phyloP scores from a whole-genome alignment of 1,140 invertebrate genomes.

The Aphidius gifuensis region DNA sequence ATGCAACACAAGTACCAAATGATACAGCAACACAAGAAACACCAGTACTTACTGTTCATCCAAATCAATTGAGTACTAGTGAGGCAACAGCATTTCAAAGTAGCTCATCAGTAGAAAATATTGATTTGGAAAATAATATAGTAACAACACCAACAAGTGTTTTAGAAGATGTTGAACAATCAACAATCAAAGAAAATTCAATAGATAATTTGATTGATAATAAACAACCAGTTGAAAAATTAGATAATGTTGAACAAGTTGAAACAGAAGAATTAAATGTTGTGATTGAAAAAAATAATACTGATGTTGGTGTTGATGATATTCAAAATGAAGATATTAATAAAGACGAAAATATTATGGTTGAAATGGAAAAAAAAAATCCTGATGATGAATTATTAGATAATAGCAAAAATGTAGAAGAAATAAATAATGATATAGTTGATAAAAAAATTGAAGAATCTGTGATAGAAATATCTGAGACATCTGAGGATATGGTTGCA shows the following conservation, averaged over 20 bases:
- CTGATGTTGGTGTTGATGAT: not conserved
- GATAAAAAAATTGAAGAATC: not conserved
- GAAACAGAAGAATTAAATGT: not conserved
- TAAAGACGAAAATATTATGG: too few species aligned
- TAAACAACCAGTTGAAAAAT: not conserved
- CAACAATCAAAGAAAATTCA: not conserved
- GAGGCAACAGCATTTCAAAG: conserved; percentile 18
- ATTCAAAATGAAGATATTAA: too few species aligned
- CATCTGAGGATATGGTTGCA: not conserved
- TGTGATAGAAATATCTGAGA: conserved; percentile 8
- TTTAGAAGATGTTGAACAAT: not conserved
- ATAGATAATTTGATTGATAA: not conserved
- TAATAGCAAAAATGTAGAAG: not conserved
- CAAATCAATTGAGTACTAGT: conserved; percentile 20
- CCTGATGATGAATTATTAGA: too few species aligned
- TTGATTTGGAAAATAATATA: not conserved
- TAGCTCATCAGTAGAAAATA: not conserved
- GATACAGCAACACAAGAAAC: conserved; percentile 25
- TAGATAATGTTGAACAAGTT: too few species aligned
- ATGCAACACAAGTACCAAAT: conserved; percentile 18
- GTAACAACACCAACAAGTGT: not conserved
- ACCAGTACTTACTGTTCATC: conserved; percentile 34
- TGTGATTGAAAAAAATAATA: too few species aligned
- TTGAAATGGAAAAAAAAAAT: not conserved
- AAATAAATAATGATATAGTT: conserved; percentile 7